A percentile compares a stretch with the other conserved stretches of the same genome.
phyloP scores from a whole-genome alignment of 2,888 invertebrate genomes.

The Drosophila cracens region DNA sequence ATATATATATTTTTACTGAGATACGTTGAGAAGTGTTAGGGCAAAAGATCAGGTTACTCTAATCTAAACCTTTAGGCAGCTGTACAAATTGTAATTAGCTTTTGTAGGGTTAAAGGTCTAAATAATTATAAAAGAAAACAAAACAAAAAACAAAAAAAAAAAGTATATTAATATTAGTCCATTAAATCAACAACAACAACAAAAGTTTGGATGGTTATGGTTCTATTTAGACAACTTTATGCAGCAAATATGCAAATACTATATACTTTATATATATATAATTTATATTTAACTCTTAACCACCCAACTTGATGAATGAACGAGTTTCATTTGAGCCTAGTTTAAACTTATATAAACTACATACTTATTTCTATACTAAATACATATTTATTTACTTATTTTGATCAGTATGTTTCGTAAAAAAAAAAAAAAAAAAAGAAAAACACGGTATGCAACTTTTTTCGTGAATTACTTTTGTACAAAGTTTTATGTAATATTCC shows the following conservation, averaged over 20 bases:
- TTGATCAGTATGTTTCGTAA: constrained; percentile 33
- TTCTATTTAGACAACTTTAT: constrained; percentile 72
- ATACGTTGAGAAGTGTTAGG: constrained; percentile 26
- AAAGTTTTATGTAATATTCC: constrained; percentile 43
- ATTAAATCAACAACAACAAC: constrained; percentile 63
- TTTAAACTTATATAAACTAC: constrained; percentile 35
- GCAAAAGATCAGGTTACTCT: constrained; percentile 5
- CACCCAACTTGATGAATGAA: constrained; percentile 33
- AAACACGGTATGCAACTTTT: constrained; percentile 73
- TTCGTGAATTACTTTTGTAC: constrained; percentile 80
- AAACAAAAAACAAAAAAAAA: constrained; percentile 27
- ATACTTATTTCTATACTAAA: constrained; percentile 55
- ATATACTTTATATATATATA: constrained; percentile 12
- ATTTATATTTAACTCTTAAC: constrained; percentile 46
- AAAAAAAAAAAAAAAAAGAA: constrained; percentile 15
- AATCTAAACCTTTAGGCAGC: constrained; percentile 38
- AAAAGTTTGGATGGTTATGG: constrained; percentile 83
- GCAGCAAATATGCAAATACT: constrained; percentile 43
- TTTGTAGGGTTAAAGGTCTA: constrained; percentile 65
- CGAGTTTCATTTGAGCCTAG: constrained; percentile 48
- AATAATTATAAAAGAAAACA: constrained; percentile 27
- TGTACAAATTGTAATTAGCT: constrained; percentile 76
- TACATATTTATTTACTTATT: constrained; percentile 41
- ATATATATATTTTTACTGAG: constrained; percentile 47
- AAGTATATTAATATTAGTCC: constrained; percentile 38